Percentiles rank a stretch among this genome's conserved stretches.
Evolutionary conservation across 2,888 invertebrate genomes (phyloP).

Genomic region (Pollenia angustigena): DNA sequence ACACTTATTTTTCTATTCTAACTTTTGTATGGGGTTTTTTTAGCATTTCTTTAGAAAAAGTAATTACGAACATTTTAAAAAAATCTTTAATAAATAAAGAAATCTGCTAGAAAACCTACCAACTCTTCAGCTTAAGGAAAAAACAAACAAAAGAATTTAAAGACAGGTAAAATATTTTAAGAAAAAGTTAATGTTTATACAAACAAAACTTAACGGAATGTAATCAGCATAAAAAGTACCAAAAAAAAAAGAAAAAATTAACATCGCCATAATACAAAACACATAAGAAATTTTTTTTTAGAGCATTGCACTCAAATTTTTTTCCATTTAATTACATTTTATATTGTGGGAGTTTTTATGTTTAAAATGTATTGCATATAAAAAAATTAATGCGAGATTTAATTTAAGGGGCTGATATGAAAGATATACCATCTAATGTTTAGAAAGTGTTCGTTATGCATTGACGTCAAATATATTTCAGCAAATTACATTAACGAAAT

Average conservation of each 20-base stretch:
- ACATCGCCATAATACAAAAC: not conserved
- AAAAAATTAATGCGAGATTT: not conserved
- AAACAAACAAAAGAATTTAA: conserved; percentile 11
- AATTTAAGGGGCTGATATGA: not conserved
- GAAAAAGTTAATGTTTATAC: not conserved
- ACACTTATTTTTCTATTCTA: conserved; percentile 13
- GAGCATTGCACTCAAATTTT: not conserved
- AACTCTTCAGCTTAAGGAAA: conserved; percentile 19
- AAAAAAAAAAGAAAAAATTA: not conserved
- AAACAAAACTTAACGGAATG: not conserved
- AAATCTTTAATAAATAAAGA: conserved; percentile 7
- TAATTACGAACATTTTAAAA: conserved; percentile 43
- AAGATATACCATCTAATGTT: not conserved
- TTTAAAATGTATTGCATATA: not conserved
- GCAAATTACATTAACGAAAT: no score
- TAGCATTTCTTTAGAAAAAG: conserved; percentile 41
- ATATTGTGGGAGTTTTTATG: not conserved
- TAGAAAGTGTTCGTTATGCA: not conserved
- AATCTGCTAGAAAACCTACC: conserved; percentile 1
- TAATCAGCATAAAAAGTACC: conserved; percentile 6
- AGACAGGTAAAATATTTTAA: conserved; percentile 27
- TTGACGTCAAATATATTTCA: not conserved
- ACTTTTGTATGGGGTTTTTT: conserved; percentile 5
- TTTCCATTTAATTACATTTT: conserved; percentile 1
- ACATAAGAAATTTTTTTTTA: not conserved